Evolutionary conservation across 1,140 invertebrate genomes (phyloP), one percentile per base, ranked within the genome.

Genomic region (Drosophila mojavensis): DNA sequence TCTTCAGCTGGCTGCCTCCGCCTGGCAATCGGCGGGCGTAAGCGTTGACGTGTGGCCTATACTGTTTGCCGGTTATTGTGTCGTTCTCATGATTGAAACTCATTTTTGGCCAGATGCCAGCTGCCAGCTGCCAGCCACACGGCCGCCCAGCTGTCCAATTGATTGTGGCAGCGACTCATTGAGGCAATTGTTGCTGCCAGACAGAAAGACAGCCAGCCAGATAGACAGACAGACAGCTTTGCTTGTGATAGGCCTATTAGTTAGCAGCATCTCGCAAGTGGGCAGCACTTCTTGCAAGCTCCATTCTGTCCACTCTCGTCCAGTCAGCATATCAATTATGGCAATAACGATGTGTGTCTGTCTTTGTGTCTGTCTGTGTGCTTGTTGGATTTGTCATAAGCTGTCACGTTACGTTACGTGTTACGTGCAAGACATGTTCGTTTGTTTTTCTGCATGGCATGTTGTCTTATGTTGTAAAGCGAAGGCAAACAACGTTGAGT

Each of bases 61-160:
- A 4, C 28, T 20, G 15, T n/a, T 45, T 54, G 26, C 15, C 39
- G 33, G 73, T 72, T 81, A 81, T 81, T 77, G 79, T 81, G 73
- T 77, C 73, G 68, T 73, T 81, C 47, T 56, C 79, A 81, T 81
- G 79, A 81, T 78, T 81, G 79, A 81, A 81, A 81, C 68, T 73
- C 74, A 81, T 83, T 80, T 41, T 78, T 71, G 79, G 75, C 79
- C 75, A 47, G 59, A 51, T 64, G 63, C 61, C 77, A 74, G 56
- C 30, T 45, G 45, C 45, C 15, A 15, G 26, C 11, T 28, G 17
- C 39, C 41, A 58, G 75, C 76, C 78, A 85, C 70, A 86, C 81
- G 78, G 78, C 69, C 33, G 55, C 36, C 36, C 36, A 39, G 17
- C 78, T 67, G 75, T 79, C 81, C 67, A 88, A 88, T 85, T 82